Percentiles rank a stretch among this genome's conserved stretches.
phyloP scores from a whole-genome alignment of 2,888 invertebrate species.

The Epinotia ramella region DNA sequence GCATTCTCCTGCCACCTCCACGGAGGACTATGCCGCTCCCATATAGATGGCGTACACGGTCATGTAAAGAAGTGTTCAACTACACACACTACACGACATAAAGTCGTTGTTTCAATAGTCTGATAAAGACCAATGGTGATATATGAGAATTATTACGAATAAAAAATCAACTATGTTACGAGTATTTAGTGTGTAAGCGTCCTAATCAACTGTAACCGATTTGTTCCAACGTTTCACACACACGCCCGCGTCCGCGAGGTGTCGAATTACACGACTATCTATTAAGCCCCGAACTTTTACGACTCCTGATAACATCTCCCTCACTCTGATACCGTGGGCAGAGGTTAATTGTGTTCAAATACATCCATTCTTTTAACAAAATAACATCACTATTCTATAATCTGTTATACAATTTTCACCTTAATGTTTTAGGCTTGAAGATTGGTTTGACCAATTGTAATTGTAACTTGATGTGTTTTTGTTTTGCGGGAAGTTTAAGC shows the following conservation, averaged over 20 bases:
- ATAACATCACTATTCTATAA: background rate
- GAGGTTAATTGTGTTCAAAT: conserved; percentile 43
- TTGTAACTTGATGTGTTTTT: conserved; percentile 3
- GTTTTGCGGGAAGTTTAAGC: conserved; percentile 3
- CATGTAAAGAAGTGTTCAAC: too few species aligned
- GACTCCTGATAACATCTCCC: conserved; percentile 69
- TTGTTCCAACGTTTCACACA: conserved; percentile 5
- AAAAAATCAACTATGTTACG: too few species aligned
- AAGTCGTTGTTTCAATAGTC: too few species aligned
- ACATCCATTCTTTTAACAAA: conserved; percentile 5
- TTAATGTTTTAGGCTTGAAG: background rate
- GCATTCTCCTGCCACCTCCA: too few species aligned
- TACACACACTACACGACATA: too few species aligned
- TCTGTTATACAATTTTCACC: background rate
- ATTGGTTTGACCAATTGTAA: background rate
- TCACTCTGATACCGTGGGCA: conserved; percentile 59
- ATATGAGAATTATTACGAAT: too few species aligned
- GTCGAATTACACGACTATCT: conserved; percentile 77
- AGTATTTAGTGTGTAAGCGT: background rate
- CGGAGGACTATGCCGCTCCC: too few species aligned
- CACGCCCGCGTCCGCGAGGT: conserved; percentile 56
- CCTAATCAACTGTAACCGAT: conserved; percentile 2
- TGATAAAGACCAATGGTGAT: too few species aligned
- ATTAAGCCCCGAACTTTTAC: conserved; percentile 71
- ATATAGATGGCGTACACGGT: too few species aligned